Evolutionary conservation across 2,888 invertebrate genomes (phyloP), one percentile per base, ranked within the genome.

Genomic region (Prosopocoilus inquinatus): DNA sequence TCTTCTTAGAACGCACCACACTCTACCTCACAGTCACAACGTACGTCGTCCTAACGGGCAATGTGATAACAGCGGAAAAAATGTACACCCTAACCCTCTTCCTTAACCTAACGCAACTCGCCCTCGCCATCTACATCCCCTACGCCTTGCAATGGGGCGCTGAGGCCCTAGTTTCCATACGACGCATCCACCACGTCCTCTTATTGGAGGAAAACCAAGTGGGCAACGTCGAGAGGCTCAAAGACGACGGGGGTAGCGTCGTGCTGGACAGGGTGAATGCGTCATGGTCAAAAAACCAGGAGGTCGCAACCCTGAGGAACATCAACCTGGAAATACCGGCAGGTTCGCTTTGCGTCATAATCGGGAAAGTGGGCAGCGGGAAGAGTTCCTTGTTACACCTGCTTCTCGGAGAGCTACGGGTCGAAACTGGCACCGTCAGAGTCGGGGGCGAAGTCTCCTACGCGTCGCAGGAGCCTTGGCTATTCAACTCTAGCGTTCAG

Each of bases 341-440:
- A 78, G 82, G 82, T 72, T 74, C 16, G 73, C 76, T 63, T 70
- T 85, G 89, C 64, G 92, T 90, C 2, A 82, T 95, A 11, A 89
- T 95, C 58, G 95, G 95, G n/a, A 86, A 92, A 0, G 94, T 94
- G n/a, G 95, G 94, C 3, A 82, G 90, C 33, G 95, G 95, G 69
- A 95, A 88, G 73, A 78, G 75, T 61, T 80, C 81, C 0, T 58
- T 83, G 15, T 67, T 83, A 1, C 79, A 82, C 60, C 70, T 83
- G 36, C 72, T 88, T 13, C 76, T 89, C 15, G 81, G 82, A 2
- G 88, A 89, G 70, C 69, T 88, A 1, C 78, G 80, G 9, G 57
- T 68, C 11, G 61, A 33, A 65, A 78, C 67, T 2, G 87, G 88
- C 0, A 75, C 67, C 3, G 65, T 85, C 15, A 55, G 72, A 28